Evolutionary conservation across 2,888 invertebrate genomes (phyloP).

Genomic region (Eupeodes latifasciatus): DNA sequence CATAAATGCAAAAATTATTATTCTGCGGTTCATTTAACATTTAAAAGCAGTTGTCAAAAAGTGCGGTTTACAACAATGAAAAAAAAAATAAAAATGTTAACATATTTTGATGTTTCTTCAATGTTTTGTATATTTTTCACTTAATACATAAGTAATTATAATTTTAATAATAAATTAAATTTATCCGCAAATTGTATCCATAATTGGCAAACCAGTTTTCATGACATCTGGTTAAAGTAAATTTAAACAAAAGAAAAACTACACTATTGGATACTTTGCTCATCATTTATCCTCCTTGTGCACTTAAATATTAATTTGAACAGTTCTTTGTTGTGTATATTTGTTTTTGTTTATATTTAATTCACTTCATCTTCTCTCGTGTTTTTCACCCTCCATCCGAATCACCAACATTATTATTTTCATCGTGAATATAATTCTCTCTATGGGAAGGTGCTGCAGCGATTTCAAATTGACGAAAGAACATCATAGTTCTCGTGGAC

Average conservation of each 20-base stretch:
- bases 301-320: conserved; percentile 31
- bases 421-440: conserved; percentile 60
- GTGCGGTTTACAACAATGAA: too few species aligned
- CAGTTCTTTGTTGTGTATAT: not conserved
- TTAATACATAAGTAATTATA: conserved; percentile 11
- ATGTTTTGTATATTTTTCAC: conserved; percentile 2
- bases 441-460: conserved; percentile 22
- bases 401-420: conserved; percentile 66
- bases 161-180: conserved; percentile 18
- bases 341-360: not conserved
- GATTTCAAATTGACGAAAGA: conserved; percentile 51
- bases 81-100: not conserved
- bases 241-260: not conserved
- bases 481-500: conserved; percentile 53
- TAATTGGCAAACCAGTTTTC: conserved; percentile 9
- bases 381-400: conserved; percentile 29
- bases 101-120: not conserved
- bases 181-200: not conserved
- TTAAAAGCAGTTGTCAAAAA: not conserved
- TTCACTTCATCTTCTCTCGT: not conserved
- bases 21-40: not conserved
- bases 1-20: too few species aligned
- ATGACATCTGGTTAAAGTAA: conserved; percentile 7
- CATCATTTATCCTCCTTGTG: not conserved
- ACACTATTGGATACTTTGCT: not conserved